phyloP scores from a whole-genome alignment of 2,888 invertebrate genomes.

The Eurytoma californica region DNA sequence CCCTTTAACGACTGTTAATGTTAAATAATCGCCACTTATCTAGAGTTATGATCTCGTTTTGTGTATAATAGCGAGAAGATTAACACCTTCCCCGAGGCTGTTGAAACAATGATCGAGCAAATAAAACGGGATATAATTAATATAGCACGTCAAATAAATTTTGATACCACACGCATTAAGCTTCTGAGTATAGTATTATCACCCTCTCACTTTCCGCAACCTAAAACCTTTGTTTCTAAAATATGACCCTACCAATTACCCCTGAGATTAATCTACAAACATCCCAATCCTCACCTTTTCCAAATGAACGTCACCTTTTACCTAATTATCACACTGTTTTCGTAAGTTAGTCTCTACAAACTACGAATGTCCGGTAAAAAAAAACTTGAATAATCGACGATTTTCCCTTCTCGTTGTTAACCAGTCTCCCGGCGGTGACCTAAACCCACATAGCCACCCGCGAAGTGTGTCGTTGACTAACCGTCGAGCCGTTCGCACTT shows the following conservation, averaged over 20 bases:
- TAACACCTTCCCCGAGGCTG: not conserved
- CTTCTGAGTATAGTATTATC: not conserved
- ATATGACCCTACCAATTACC: too few species aligned
- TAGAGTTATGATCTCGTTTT: not conserved
- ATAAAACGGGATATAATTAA: conserved; percentile 24
- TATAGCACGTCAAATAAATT: not conserved
- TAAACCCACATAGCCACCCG: not conserved
- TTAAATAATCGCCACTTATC: conserved; percentile 4
- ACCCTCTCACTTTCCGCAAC: too few species aligned
- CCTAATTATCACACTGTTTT: too few species aligned
- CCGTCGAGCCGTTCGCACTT: not conserved
- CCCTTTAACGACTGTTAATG: not conserved
- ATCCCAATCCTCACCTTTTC: too few species aligned
- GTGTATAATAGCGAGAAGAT: not conserved
- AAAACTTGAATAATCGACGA: too few species aligned
- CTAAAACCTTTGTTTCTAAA: too few species aligned
- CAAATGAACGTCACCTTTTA: too few species aligned
- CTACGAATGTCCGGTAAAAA: too few species aligned
- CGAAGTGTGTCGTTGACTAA: conserved; percentile 13
- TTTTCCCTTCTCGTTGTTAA: too few species aligned
- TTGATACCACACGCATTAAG: not conserved
- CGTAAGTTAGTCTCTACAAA: too few species aligned
- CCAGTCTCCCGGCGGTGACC: too few species aligned
- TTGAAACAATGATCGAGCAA: conserved; percentile 28
- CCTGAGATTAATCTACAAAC: too few species aligned